Base-by-base conservation (phyloP, 2,888 invertebrate genomes). In the Drosophila tanythrix region DNA sequence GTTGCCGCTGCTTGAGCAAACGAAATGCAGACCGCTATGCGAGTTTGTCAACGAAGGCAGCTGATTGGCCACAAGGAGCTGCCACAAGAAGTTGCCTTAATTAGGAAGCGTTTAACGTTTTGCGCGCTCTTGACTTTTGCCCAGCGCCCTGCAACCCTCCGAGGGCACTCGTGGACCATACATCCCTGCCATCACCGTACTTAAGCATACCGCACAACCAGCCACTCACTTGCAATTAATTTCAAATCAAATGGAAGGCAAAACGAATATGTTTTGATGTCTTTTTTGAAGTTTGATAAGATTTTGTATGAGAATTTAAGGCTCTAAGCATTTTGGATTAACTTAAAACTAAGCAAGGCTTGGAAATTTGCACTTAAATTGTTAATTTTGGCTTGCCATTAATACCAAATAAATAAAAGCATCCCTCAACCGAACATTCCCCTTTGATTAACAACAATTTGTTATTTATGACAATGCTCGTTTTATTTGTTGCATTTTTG, bases 81-180 rank as follows among this genome's bases (percentile, higher is more conserved):
- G 74, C 38, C 29, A 15, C 35, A 33, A 58, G 50, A 73, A 82
- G 74, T 80, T 86, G 78, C 70, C 88, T 73, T 90, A 88, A 84
- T 81, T 88, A 82, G 85, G 75, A 87, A 83, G 72, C 88, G 89
- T 80, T 90, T 87, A 82, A 74, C 80, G 77, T 74, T 87, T 82
- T 73, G 81, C 83, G 75, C 81, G 67, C 76, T 79, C 70, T 83
- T 77, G 90, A 90, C 82, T 79, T 76, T 69, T 72, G 69, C 65
- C 71, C 58, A n/a, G 55, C 27, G 40, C 63, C 55, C 48, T 33
- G 25, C 56, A 48, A 29, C 50, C 21, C 52, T 25, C 25, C 25
- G 25, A 46, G 46, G 25, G 25, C 46, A 56, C 56, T 56, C 15
- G 5, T 27, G n/a, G 40, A 56, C 27, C 27, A 5, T 38, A 27